Evolutionary conservation across 2,888 invertebrate genomes (phyloP), one percentile per base, ranked within the genome.

Genomic region (Rhodophaea formosa): DNA sequence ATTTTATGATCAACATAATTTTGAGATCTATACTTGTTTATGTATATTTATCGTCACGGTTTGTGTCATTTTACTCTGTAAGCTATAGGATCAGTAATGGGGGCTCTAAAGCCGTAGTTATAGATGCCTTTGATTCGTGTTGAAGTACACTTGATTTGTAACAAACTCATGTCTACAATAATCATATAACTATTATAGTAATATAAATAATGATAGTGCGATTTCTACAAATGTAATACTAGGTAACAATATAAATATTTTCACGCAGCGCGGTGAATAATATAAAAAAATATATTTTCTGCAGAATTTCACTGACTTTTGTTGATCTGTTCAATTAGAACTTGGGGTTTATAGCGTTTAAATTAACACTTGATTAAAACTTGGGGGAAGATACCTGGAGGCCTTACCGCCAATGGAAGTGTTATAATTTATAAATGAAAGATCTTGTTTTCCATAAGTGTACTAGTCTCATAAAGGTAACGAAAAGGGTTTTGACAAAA

Each of bases 11-110:
- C 76, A 69, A 77, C 75, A 69, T 86, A 85, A 77, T 86, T 88
- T 88, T 86, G 83, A 82, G 79, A 84, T 82, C 74, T 82, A 78
- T 82, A 82, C 81, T 80, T 80, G 72, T 80, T 79, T 82, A 49
- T 47, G 46, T 55, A 78, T 77, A 73, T 70, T 67, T 72, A 67
- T 73, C 73, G 81, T 82, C 77, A 80, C 75, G 66, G 69, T 79
- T 80, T 76, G 79, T 81, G 80, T 84, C 76, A 77, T 77, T 81
- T 79, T 80, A 80, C 69, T 78, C 68, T 72, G 66, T 81, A 80
- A 79, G 78, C 76, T 81, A 79, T 78, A 79, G 73, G 77, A 64
- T 71, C 78, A 73, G 71, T 70, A 72, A 51, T 17, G 23, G 71
- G 69, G 70, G 69, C 69, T 74, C 66, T 66, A 61, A 66, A 73